Evolutionary conservation across 2,113 vertebrate genomes (phyloP).

Genomic region (Elanoides forficatus): DNA sequence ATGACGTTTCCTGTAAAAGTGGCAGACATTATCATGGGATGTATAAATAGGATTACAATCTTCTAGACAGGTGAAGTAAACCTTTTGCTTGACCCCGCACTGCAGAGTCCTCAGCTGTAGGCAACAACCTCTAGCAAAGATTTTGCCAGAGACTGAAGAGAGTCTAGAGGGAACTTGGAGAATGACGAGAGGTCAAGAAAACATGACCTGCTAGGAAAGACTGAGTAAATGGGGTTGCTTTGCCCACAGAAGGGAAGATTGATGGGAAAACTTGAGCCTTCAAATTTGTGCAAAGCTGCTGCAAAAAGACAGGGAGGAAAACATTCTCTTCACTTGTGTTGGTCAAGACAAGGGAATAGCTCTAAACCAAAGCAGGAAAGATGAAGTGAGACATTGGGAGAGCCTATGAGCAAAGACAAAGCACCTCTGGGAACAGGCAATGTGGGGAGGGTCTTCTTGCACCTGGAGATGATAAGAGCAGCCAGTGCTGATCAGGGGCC

Average conservation of each 20-base stretch:
- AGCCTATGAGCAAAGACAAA: background rate
- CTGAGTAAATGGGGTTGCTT: background rate
- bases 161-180: background rate
- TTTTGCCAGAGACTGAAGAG: background rate
- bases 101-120: background rate
- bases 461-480: background rate
- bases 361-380: background rate
- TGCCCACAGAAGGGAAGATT: background rate
- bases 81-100: background rate
- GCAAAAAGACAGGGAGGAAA: background rate
- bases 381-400: background rate
- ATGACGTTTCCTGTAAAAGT: background rate
- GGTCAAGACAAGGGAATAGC: background rate
- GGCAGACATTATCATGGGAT: background rate
- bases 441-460: background rate
- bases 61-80: background rate
- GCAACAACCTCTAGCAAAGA: background rate
- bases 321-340: accelerated
- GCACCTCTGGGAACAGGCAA: background rate
- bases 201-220: background rate
- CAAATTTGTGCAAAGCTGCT: background rate
- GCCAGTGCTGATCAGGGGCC: background rate
- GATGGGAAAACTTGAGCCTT: background rate
- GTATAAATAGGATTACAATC: background rate
- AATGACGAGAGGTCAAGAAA: background rate